Base-by-base conservation (phyloP, 2,113 vertebrate species). In the Notarius lentiginosus region DNA sequence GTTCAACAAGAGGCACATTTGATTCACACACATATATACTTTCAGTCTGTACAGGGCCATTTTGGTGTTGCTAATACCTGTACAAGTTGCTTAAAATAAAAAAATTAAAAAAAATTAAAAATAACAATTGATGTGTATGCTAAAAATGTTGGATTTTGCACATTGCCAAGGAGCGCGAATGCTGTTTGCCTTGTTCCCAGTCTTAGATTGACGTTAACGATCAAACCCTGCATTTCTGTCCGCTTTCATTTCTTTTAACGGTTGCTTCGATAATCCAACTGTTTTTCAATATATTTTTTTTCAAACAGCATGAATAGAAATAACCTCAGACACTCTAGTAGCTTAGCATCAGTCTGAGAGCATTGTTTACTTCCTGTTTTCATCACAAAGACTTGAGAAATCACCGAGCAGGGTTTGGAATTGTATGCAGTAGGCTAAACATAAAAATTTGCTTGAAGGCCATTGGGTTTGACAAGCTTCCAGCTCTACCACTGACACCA, bases 401-500 rank as follows among this genome's bases (percentile, higher is more conserved):
- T 22, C 82, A 53, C 30, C 7, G 84, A 89, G 84, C 53, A 73
- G 63, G 58, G 84, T 76, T 83, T 87, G 89, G 80, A 87, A 80
- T 89, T 85, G 75, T 72, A 83, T 87, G 89, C 89, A 27, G 79
- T 75, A 90, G 85, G 90, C 89, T 91, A 91, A 92, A 63, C 85
- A 92, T 87, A 87, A 41, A 72, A 72, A 89, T 79, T 51, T 12
- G 79, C 90, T 91, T 91, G 91, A 92, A 89, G 91, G 80, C 83
- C 81, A 92, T 89, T 87, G 88, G 89, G 90, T 90, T 90, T 92
- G 93, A 93, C 93, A 91, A 89, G 90, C 89, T 91, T 83, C 84
- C 90, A 66, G 91, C 88, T 87, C 89, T 84, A 87, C 84, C 85
- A 72, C 90, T 76, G 92, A 89, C 92, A 91, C 90, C 92, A 56